phyloP scores from a whole-genome alignment of 2,797 vertebrate genomes.

The Odontamblyopus rebecca region DNA sequence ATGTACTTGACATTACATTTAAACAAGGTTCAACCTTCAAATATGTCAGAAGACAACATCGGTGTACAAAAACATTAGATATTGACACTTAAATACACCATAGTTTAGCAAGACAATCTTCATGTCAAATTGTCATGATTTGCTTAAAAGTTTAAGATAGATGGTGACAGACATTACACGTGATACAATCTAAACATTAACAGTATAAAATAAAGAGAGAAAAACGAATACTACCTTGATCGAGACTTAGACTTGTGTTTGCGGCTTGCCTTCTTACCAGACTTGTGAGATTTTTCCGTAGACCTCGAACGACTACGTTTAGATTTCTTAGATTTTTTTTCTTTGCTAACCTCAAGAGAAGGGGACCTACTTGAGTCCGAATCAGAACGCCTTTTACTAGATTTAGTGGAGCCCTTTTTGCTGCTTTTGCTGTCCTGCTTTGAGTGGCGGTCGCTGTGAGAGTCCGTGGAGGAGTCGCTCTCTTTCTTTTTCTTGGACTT shows the following conservation, averaged over 20 bases:
- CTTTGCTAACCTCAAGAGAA: conserved; percentile 92
- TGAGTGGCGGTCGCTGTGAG: conserved; percentile 83
- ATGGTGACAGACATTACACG: conserved; percentile 59
- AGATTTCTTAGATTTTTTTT: conserved; percentile 97
- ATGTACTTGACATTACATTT: background rate
- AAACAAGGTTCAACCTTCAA: conserved; percentile 1
- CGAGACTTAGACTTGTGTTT: conserved; percentile 99
- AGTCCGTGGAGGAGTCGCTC: conserved; percentile 81
- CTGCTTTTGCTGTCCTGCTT: conserved; percentile 86
- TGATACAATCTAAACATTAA: conserved; percentile 68
- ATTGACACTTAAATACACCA: conserved; percentile 28
- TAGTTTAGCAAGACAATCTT: conserved; percentile 23
- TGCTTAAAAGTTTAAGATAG: conserved; percentile 20
- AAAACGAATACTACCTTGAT: conserved; percentile 99
- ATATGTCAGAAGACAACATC: conserved; percentile 12
- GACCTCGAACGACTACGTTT: conserved; percentile 98
- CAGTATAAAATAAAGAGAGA: conserved; percentile 69
- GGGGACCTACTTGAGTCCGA: conserved; percentile 95
- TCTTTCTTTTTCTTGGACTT: conserved; percentile 77
- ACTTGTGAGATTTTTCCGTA: conserved; percentile 99
- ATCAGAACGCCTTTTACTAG: conserved; percentile 89
- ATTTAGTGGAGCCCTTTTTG: conserved; percentile 88
- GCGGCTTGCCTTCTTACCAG: conserved; percentile 99
- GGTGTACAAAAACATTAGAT: conserved; percentile 23
- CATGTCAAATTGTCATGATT: conserved; percentile 11